Evolutionary conservation across 92 coral and sea anemone species (phyloP).

Genomic region (Chrysogorgia sp.): DNA sequence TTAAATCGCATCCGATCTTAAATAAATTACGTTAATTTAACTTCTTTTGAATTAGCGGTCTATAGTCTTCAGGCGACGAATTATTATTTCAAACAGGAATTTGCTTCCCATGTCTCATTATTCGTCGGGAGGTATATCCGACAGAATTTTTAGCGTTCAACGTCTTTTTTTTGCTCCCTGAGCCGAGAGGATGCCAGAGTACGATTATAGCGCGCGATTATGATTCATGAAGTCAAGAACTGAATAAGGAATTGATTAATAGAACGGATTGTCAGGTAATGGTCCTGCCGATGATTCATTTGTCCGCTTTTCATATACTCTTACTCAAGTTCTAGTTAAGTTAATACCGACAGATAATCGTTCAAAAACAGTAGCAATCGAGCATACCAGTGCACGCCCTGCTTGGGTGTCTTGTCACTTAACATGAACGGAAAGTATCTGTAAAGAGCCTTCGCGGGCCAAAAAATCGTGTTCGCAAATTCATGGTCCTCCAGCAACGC

Average conservation of each 20-base stretch:
- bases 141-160: no score
- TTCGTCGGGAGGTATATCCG: background rate
- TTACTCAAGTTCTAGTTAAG: background rate
- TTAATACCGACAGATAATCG: constrained; percentile 34
- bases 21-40: constrained; percentile 37
- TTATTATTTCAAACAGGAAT: background rate
- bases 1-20: constrained; percentile 31
- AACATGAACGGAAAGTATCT: constrained; percentile 58
- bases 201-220: no score
- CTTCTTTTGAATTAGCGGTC: constrained; percentile 8
- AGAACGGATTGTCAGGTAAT: no score
- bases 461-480: constrained; percentile 72
- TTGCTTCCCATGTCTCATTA: background rate
- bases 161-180: no score
- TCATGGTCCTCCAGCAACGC: constrained; percentile 77
- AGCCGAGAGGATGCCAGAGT: no score
- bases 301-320: background rate
- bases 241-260: no score
- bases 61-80: background rate
- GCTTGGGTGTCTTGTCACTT: constrained; percentile 53
- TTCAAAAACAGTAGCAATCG: constrained; percentile 54
- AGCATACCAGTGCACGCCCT: constrained; percentile 96
- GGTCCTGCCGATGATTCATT: no score
- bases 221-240: no score
- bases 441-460: constrained; percentile 70